A percentile compares a stretch with the other conserved stretches of the same genome.
phyloP scores from a whole-genome alignment of 1,140 invertebrate species.

The Apis dorsata region DNA sequence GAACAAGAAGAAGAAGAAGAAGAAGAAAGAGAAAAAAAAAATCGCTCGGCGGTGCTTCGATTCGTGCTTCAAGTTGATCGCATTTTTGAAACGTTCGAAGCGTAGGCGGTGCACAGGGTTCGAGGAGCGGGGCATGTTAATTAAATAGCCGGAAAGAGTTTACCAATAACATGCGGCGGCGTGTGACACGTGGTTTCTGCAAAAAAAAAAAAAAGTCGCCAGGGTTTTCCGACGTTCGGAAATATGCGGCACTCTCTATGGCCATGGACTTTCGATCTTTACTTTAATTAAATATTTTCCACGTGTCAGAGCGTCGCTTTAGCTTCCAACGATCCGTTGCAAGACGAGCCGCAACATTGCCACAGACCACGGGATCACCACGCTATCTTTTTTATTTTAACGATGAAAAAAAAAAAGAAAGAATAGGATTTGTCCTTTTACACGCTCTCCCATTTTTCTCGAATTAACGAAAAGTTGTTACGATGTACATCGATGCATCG shows the following conservation, averaged over 20 bases:
- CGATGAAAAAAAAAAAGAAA: slow-evolving; percentile 9
- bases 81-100: slow-evolving; percentile 3
- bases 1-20: background rate
- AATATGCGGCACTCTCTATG: slow-evolving; percentile 58
- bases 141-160: slow-evolving; percentile 66
- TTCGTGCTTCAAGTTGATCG: background rate
- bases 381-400: slow-evolving; percentile 41
- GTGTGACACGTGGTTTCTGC: slow-evolving; percentile 53
- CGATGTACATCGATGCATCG: no score
- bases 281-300: slow-evolving; percentile 73
- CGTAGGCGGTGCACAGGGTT: background rate
- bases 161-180: slow-evolving; percentile 61
- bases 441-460: background rate
- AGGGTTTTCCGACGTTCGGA: slow-evolving; percentile 50
- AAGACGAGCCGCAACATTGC: slow-evolving; percentile 46
- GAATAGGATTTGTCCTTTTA: background rate
- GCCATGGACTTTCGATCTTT: slow-evolving; percentile 66
- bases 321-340: slow-evolving; percentile 49
- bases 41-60: background rate
- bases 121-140: slow-evolving; percentile 55
- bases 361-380: slow-evolving; percentile 2
- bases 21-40: background rate
- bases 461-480: no score
- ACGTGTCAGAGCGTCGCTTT: slow-evolving; percentile 49
- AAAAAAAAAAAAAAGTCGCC: slow-evolving; percentile 50